phyloP scores from a whole-genome alignment of 2,797 vertebrate genomes.

The Gadopsis marmoratus region DNA sequence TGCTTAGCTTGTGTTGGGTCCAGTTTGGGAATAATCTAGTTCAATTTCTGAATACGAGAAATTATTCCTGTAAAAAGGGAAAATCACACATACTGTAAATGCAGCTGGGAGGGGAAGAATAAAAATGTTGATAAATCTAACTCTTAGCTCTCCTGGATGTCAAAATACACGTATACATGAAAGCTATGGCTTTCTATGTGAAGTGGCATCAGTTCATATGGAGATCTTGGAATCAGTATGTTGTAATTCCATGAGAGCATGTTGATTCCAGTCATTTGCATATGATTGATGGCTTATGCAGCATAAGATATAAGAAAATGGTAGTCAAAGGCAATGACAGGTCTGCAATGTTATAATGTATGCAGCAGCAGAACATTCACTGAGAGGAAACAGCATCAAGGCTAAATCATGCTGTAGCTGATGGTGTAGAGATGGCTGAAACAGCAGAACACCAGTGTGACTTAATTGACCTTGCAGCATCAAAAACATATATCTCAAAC shows the following conservation, averaged over 20 bases:
- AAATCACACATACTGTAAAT: not conserved
- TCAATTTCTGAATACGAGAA: constrained; percentile 23
- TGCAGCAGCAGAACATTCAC: constrained; percentile 4
- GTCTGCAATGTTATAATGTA: constrained; percentile 18
- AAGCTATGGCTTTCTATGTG: too few species aligned
- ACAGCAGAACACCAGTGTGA: constrained; percentile 2
- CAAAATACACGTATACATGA: not conserved
- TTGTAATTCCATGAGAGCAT: not conserved
- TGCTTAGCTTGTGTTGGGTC: not conserved
- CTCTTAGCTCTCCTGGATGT: not conserved
- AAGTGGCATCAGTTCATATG: not conserved
- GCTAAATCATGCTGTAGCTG: not conserved
- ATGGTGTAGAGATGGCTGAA: constrained; percentile 5
- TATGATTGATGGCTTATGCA: not conserved
- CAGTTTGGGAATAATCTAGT: constrained; percentile 24
- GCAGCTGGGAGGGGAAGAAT: not conserved
- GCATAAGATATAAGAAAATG: not conserved
- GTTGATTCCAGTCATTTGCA: not conserved
- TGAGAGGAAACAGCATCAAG: constrained; percentile 1
- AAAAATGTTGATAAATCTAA: not conserved
- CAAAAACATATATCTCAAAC: constrained; percentile 11
- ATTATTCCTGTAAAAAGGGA: not conserved
- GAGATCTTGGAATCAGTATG: not conserved
- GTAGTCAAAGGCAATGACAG: not conserved
- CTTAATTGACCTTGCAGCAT: constrained; percentile 24